These are phyloP conservation scores for Rhynchopsitta pachyrhyncha DNA, from an alignment of 2,113 vertebrate species.

Conservation along the genomic window DNA sequence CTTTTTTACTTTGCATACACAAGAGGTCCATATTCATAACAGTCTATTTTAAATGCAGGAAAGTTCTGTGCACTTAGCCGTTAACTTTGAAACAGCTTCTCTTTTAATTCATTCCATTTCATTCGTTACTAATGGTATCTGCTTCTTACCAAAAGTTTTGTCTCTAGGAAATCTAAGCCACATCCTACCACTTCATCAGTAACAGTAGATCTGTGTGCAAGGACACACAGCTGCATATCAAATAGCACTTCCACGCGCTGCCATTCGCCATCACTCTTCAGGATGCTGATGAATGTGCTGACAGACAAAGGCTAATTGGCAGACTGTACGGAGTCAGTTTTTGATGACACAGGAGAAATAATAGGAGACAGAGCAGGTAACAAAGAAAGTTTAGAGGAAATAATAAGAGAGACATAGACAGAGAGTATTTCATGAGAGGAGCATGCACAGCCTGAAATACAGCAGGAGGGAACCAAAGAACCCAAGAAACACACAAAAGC, in stretches of 20 bases:
- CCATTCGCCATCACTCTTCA: slow-evolving; percentile 21
- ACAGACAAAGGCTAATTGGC: slow-evolving; percentile 76
- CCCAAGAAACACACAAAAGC: background rate
- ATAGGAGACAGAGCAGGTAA: slow-evolving; percentile 69
- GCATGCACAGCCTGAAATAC: background rate
- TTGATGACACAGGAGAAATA: slow-evolving; percentile 76
- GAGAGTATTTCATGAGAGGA: background rate
- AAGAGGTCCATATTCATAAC: background rate
- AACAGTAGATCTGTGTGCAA: background rate
- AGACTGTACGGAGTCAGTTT: slow-evolving; percentile 63
- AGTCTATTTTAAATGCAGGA: background rate
- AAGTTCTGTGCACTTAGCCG: background rate
- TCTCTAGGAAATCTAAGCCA: background rate
- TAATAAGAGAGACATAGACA: slow-evolving; percentile 36
- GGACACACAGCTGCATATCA: slow-evolving; percentile 56
- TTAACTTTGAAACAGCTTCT: background rate
- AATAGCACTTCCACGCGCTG: slow-evolving; percentile 22
- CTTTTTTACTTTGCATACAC: background rate
- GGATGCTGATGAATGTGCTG: slow-evolving; percentile 60
- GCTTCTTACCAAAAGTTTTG: background rate
- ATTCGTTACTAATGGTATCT: background rate
- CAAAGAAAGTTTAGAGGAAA: slow-evolving; percentile 75
- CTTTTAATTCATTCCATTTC: background rate
- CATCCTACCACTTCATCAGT: background rate
- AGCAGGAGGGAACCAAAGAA: background rate